These are phyloP conservation scores for Globodera rostochiensis DNA, from an alignment of 1,140 invertebrate species.

Conservation along the genomic window DNA sequence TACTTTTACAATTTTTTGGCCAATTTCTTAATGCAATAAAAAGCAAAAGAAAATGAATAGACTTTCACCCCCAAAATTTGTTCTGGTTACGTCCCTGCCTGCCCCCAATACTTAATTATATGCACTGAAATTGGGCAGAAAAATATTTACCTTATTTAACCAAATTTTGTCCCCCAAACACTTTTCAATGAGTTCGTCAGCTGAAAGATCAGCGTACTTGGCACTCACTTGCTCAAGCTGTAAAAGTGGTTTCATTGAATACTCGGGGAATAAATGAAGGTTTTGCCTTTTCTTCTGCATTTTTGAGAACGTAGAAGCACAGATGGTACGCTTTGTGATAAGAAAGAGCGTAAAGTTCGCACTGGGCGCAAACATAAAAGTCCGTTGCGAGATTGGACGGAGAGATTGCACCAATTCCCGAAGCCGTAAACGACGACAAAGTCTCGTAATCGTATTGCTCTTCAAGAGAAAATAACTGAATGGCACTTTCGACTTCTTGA, in stretches of 20 bases:
- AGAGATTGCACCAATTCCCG: neutral
- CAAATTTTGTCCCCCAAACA: constrained; percentile 19
- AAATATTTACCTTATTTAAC: constrained; percentile 15
- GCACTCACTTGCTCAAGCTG: constrained; percentile 32
- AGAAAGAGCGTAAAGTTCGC: constrained; percentile 20
- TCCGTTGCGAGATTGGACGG: constrained; percentile 2
- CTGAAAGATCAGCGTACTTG: constrained; percentile 15
- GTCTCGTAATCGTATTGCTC: constrained; percentile 31
- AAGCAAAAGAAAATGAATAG: too few relatives aligned
- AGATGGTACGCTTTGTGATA: constrained; percentile 36
- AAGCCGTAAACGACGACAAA: neutral
- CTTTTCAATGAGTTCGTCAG: constrained; percentile 6
- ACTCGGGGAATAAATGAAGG: neutral
- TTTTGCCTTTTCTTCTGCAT: constrained; percentile 34
- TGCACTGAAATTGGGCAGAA: too few relatives aligned
- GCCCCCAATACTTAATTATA: too few relatives aligned
- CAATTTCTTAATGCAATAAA: too few relatives aligned
- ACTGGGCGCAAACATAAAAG: constrained; percentile 31
- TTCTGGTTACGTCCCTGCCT: too few relatives aligned
- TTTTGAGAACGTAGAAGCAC: constrained; percentile 27
- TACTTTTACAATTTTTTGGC: too few relatives aligned
- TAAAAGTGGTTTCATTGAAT: neutral
- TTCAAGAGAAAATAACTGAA: constrained; percentile 23
- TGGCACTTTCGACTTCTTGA: constrained; percentile 1
- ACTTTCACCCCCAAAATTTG: too few relatives aligned